Conservation (phyloP, 2,888 invertebrate species). For the Nesidiocoris tenuis region DNA sequence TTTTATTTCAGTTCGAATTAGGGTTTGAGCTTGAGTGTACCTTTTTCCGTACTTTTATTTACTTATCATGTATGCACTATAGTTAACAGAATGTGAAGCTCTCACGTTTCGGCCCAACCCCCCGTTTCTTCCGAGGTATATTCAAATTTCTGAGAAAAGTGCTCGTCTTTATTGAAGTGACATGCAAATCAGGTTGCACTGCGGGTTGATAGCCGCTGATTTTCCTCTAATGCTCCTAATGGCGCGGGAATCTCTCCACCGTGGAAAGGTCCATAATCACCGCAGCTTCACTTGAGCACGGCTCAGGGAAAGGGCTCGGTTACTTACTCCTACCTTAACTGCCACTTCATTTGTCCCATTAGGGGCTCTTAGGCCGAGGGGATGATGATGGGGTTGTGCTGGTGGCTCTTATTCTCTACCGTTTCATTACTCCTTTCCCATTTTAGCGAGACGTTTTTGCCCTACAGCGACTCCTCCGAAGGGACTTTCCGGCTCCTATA, state of each 20-base stretch:
- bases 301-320: neutral
- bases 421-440: neutral
- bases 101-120: no score
- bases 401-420: neutral
- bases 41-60: no score
- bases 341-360: conserved; percentile 42
- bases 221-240: neutral
- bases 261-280: neutral
- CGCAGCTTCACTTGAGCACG: neutral
- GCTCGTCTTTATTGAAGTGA: neutral
- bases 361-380: conserved; percentile 15
- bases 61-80: no score
- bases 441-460: neutral
- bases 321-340: conserved; percentile 35
- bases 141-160: neutral
- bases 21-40: no score
- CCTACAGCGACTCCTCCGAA: neutral
- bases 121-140: neutral
- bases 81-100: no score
- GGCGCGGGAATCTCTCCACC: neutral
- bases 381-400: neutral
- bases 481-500: neutral
- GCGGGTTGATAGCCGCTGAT: neutral
- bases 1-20: no score
- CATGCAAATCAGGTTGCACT: neutral